Evolutionary conservation across 2,888 invertebrate species (phyloP), one percentile per base, ranked within the genome.

Genomic region (Ectemnius cavifrons): DNA sequence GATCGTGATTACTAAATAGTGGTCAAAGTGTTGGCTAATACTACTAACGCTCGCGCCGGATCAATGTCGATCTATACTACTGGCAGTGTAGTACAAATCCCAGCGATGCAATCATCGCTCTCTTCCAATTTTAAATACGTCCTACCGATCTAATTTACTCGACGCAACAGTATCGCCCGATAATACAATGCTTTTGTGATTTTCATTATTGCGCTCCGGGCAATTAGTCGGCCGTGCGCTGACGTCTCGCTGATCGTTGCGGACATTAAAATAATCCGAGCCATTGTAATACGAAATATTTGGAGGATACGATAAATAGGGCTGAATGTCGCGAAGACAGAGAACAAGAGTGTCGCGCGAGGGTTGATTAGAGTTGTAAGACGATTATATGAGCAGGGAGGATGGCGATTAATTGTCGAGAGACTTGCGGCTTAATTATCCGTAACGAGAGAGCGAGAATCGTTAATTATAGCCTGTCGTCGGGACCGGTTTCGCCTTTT

Each of bases 381-480:
- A 37, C 37, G 37, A 37, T 37, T 37, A 37, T 37, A 2, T 6
- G 8, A 6, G 37, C 5, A 8, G 8, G 37, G 37, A 37, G 37
- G 37, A 37, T 28, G 45, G 16, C 37, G 58, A 66, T 14, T 66
- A 66, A 66, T 58, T 71, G 73, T 73, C 70, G 59, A 2, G 37
- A 11, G 45, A 76, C 58, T 63, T 67, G 70, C 18, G 67, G 71
- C 57, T 73, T 78, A 78, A 78, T 78, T 78, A 71, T 73, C 71
- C 60, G 73, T 67, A 78, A 78, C 71, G 78, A 77, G 37, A 37
- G 37, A 37, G 68, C 71, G 56, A 11, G 73, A 65, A 71, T 64
- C 77, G 78, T 78, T 78, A 74, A 78, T 78, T 78, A 73, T 73
- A 23, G 70, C 23, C 67, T 63, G 70, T 73, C 73, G 64, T 58